Evolutionary conservation across 2,797 vertebrate genomes (phyloP).

Genomic region (Micropoecilia bifurca): DNA sequence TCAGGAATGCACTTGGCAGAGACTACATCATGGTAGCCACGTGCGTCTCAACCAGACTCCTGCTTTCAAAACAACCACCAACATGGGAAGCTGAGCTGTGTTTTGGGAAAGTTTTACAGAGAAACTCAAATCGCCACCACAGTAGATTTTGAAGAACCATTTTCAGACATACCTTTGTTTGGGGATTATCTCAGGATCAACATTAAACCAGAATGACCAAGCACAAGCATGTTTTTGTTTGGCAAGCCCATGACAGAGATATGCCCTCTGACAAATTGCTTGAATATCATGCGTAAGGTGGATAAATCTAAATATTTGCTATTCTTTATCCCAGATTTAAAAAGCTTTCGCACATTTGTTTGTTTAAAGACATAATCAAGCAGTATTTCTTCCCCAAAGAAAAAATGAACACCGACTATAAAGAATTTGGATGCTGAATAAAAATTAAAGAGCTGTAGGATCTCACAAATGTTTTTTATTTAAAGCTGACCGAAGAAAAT

Average conservation of each 20-base stretch:
- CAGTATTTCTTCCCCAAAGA: background rate
- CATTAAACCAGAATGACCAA: constrained; percentile 28
- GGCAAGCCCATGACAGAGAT: background rate
- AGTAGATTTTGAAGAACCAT: constrained; percentile 21
- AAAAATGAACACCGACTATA: background rate
- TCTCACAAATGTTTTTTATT: background rate
- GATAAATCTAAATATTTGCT: background rate
- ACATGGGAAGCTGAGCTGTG: constrained; percentile 15
- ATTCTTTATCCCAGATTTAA: background rate
- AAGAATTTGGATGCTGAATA: background rate
- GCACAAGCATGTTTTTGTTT: constrained; percentile 30
- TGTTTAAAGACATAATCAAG: background rate
- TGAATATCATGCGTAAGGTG: background rate
- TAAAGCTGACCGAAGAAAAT: background rate
- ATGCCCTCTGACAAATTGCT: background rate
- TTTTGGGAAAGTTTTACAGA: background rate
- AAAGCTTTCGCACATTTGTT: background rate
- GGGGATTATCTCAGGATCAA: constrained; percentile 48
- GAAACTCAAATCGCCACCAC: constrained; percentile 10
- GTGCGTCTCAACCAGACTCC: constrained; percentile 67
- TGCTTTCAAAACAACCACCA: constrained; percentile 72
- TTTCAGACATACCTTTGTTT: constrained; percentile 34
- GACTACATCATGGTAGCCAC: constrained; percentile 72
- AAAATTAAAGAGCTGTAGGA: background rate
- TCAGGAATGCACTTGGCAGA: constrained; percentile 66